Base-by-base conservation (phyloP, 2,113 vertebrate species). In the Polyodon spathula region DNA sequence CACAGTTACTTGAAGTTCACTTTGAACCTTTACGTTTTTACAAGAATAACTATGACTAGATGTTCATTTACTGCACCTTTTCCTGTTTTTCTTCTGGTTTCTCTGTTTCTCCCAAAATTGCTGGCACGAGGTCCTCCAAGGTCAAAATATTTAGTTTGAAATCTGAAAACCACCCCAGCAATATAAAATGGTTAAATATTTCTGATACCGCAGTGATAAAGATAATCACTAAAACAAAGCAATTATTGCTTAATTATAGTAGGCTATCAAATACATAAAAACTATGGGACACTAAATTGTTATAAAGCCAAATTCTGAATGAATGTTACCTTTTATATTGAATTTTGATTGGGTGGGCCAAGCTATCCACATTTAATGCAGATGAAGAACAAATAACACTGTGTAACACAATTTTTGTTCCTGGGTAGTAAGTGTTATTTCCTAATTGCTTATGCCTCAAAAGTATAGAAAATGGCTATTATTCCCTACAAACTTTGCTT, bases 91-190 rank as follows among this genome's bases (percentile, higher is more conserved):
- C 39, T 63, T 58, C 38, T 2, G 17, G 16, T 38, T 68, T 69
- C 27, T 62, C 63, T 16, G 53, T 38, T 46, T 71, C 40, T 41
- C 54, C 65, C 27, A 58, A 4, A 12, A 17, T 3, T 48, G 61
- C 64, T 17, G 87, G 79, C 6, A 53, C 73, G 60, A 97, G 56
- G 39, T 94, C 89, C 10, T 94, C 91, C 8, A 97, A 71, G 17
- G 85, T 88, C 75, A 92, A 71, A 54, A 96, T 54, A 15, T 94
- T 93, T 12, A 84, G 56, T 64, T 79, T 81, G 68, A 94, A 93
- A 38, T 83, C 93, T 95, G 72, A 15, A 68, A 58, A 65, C 52
- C 68, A 79, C 37, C 27, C 27, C 27, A 3, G 41, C 61, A 70
- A 8, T 41, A 54, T 4, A 37, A 10, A 17, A 40, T 43, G 41